Evolutionary conservation across 30 jellyfish, hydroid and myxozoan genomes (phyloP).

Genomic region (Cassiopea xamachana): DNA sequence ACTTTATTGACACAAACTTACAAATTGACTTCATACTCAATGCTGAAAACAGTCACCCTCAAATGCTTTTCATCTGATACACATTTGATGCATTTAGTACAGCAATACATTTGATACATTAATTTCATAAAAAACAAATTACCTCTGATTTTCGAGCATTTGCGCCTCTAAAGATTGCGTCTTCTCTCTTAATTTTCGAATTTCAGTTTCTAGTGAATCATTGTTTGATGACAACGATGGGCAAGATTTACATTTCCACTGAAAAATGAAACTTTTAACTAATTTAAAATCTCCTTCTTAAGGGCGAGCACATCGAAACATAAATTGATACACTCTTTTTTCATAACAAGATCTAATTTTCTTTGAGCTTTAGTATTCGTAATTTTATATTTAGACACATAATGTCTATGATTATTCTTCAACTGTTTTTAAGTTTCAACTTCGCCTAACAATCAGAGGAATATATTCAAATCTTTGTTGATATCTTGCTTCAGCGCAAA

Average conservation of each 20-base stretch:
- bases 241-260: slow-evolving; percentile 76
- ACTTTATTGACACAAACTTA: neutral
- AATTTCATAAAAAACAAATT: neutral
- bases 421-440: no score
- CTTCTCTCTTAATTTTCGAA: slow-evolving; percentile 22
- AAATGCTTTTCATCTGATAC: no score
- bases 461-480: no score
- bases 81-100: no score
- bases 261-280: neutral
- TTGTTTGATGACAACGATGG: slow-evolving; percentile 56
- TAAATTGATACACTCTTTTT: neutral
- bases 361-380: no score
- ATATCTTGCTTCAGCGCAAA: no score
- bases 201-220: slow-evolving; percentile 34
- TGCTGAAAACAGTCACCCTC: neutral
- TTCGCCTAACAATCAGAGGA: no score
- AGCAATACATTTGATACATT: no score
- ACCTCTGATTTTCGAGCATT: slow-evolving; percentile 19
- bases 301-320: neutral
- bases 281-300: no score
- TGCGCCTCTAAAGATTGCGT: slow-evolving; percentile 31
- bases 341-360: neutral
- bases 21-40: neutral
- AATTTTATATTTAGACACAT: no score
- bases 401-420: no score